Percentiles rank a stretch among this genome's conserved stretches.
These are phyloP conservation scores for Ectropis grisescens DNA, from an alignment of 1,140 invertebrate genomes.

Conservation along the genomic window DNA sequence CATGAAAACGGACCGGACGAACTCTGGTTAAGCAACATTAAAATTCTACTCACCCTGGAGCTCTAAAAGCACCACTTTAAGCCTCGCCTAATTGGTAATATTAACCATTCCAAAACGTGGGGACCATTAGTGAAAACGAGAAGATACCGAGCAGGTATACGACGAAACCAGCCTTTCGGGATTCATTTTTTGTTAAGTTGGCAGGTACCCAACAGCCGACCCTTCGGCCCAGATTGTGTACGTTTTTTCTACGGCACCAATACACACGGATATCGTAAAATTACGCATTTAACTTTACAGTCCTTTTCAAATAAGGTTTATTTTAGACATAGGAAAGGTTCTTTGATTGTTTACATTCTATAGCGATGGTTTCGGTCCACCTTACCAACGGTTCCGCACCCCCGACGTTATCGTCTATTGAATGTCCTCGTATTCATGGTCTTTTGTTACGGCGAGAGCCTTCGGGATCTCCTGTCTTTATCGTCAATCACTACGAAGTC, in stretches of 20 bases:
- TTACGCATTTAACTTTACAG: slow-evolving; percentile 3
- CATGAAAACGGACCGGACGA: slow-evolving; percentile 26
- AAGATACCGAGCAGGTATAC: slow-evolving; percentile 49
- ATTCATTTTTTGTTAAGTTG: slow-evolving; percentile 44
- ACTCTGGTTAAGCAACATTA: slow-evolving; percentile 33
- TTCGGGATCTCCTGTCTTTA: too few relatives aligned
- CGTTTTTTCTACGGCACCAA: slow-evolving; percentile 32
- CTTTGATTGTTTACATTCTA: too few relatives aligned
- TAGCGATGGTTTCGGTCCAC: too few relatives aligned
- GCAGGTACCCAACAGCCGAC: slow-evolving; percentile 50
- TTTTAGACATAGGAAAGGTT: too few relatives aligned
- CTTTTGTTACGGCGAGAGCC: too few relatives aligned
- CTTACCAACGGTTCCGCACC: too few relatives aligned
- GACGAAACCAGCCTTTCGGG: slow-evolving; percentile 28
- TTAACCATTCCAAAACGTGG: slow-evolving; percentile 42
- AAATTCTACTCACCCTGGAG: slow-evolving; percentile 45
- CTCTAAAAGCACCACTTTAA: slow-evolving; percentile 38
- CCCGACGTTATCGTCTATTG: too few relatives aligned
- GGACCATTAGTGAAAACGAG: slow-evolving; percentile 42
- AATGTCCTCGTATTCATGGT: too few relatives aligned
- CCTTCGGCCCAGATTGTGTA: slow-evolving; percentile 30
- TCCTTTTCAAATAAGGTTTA: slow-evolving; percentile 8
- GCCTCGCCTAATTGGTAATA: slow-evolving; percentile 53
- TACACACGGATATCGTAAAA: slow-evolving; percentile 14
- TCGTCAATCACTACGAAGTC: too few relatives aligned